Evolutionary conservation across 2,888 invertebrate genomes (phyloP).

Genomic region (Isoperla grammatica): DNA sequence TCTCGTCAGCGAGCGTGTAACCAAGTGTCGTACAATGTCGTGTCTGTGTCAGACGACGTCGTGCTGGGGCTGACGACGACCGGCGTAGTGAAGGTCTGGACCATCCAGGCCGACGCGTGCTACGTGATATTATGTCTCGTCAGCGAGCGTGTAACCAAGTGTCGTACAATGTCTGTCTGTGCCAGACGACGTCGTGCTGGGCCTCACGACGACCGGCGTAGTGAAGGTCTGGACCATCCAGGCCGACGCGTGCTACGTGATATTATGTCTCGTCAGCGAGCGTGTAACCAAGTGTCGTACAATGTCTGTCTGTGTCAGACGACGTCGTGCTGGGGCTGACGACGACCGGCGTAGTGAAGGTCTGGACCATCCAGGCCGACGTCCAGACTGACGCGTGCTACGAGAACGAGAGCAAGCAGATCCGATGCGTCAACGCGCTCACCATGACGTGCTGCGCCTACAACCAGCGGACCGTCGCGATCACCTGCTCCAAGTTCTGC

Average conservation of each 20-base stretch:
- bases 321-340: slow-evolving; percentile 94
- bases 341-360: slow-evolving; percentile 94
- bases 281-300: too few species aligned
- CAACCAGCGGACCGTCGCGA: slow-evolving; percentile 93
- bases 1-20: too few species aligned
- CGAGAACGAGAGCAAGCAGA: slow-evolving; percentile 97
- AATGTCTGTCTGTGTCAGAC: slow-evolving; percentile 50
- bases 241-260: too few species aligned
- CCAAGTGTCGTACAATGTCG: too few species aligned
- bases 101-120: too few species aligned
- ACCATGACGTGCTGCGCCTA: slow-evolving; percentile 90
- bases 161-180: too few species aligned
- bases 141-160: too few species aligned
- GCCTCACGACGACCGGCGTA: too few species aligned
- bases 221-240: too few species aligned
- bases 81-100: slow-evolving; percentile 93
- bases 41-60: slow-evolving; percentile 89
- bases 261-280: too few species aligned
- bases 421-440: slow-evolving; percentile 88
- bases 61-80: slow-evolving; percentile 92
- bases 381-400: slow-evolving; percentile 61
- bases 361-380: slow-evolving; percentile 64
- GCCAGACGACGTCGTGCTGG: too few species aligned
- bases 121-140: too few species aligned
- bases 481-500: slow-evolving; percentile 96